A percentile compares a stretch with the other conserved stretches of the same genome.
These are phyloP conservation scores for Hyla sarda DNA, from an alignment of 2,113 vertebrate genomes.

Conservation along the genomic window DNA sequence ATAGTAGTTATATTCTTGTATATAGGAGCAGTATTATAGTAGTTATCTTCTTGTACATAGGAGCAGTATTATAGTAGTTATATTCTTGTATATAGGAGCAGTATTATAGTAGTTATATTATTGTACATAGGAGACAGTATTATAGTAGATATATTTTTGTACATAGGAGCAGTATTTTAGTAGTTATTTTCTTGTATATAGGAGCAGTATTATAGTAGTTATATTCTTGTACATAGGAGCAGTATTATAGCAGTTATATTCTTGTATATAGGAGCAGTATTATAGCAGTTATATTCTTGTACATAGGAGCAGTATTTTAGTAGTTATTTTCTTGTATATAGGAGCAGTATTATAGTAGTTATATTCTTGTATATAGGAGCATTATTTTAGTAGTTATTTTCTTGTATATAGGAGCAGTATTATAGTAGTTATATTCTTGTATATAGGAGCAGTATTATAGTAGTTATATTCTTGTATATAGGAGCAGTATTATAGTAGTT, in stretches of 20 bases:
- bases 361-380: neutral
- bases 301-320: conserved; percentile 1
- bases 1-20: conserved; percentile 1
- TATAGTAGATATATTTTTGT: too few relatives aligned
- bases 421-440: conserved; percentile 5
- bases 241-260: conserved; percentile 1
- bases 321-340: neutral
- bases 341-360: conserved; percentile 2
- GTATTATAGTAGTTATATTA: too few relatives aligned
- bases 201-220: neutral
- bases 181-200: neutral
- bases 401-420: neutral
- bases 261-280: neutral
- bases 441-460: neutral
- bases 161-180: conserved; percentile 9
- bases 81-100: conserved; percentile 13
- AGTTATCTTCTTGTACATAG: conserved; percentile 1
- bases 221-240: conserved; percentile 3
- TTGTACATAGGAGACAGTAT: too few relatives aligned
- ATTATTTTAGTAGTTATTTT: neutral
- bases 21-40: neutral
- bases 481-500: conserved; percentile 10
- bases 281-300: neutral
- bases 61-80: neutral
- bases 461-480: neutral